Percentiles rank a stretch among this genome's conserved stretches.
phyloP scores from a whole-genome alignment of 2,888 invertebrate genomes.

The Tiliacea citrago region DNA sequence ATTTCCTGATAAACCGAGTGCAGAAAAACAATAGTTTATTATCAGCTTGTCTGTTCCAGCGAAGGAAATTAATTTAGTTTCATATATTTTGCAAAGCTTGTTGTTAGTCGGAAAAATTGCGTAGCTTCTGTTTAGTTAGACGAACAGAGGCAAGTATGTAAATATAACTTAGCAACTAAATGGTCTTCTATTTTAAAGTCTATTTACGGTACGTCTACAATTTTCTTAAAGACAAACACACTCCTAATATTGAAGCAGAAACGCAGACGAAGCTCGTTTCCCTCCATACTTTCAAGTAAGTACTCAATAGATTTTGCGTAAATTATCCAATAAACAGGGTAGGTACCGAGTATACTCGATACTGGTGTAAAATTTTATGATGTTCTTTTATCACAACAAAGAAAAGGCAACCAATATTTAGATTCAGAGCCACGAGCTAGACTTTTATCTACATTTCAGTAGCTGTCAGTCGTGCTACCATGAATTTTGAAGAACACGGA shows the following conservation, averaged over 20 bases:
- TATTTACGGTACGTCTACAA: constrained; percentile 17
- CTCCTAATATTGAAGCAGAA: constrained; percentile 44
- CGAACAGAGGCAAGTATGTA: constrained; percentile 16
- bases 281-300: constrained; percentile 16
- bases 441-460: constrained; percentile 57
- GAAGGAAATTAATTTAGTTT: constrained; percentile 26
- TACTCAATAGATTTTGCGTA: constrained; percentile 40
- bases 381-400: constrained; percentile 48
- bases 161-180: constrained; percentile 30
- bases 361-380: constrained; percentile 54
- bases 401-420: constrained; percentile 55
- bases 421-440: constrained; percentile 53
- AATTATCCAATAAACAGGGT: constrained; percentile 47
- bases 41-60: constrained; percentile 8
- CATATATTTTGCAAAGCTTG: constrained; percentile 8
- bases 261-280: constrained; percentile 17
- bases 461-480: constrained; percentile 48
- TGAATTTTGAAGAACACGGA: constrained; percentile 59
- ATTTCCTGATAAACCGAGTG: constrained; percentile 43
- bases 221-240: constrained; percentile 20
- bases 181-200: constrained; percentile 11
- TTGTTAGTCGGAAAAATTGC: constrained; percentile 2
- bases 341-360: constrained; percentile 28
- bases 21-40: constrained; percentile 30
- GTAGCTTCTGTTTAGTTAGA: background rate